Conservation (phyloP, 2,888 invertebrate genomes). For the Endomychus coccineus region DNA sequence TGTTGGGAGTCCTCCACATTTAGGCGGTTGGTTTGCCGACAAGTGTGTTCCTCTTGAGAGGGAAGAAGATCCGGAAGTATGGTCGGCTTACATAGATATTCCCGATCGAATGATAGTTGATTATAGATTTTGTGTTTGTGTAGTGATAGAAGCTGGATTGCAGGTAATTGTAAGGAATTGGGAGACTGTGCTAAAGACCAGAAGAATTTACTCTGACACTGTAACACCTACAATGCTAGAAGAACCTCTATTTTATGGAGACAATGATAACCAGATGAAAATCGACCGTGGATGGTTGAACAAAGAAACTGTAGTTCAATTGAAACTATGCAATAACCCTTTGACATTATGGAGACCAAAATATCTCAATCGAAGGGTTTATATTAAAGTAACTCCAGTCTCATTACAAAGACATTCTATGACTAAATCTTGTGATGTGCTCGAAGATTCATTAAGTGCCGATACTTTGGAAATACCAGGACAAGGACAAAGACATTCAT, state of each 20-base stretch:
- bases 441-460: conserved; percentile 58
- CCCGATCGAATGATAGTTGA: conserved; percentile 60
- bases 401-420: conserved; percentile 33
- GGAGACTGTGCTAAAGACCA: conserved; percentile 70
- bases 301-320: conserved; percentile 72
- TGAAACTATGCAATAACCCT: conserved; percentile 75
- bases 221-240: conserved; percentile 28
- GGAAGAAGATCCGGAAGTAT: conserved; percentile 48
- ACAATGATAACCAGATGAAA: conserved; percentile 49
- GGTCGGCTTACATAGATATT: conserved; percentile 58
- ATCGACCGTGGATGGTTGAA: conserved; percentile 80
- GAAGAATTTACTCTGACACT: conserved; percentile 48
- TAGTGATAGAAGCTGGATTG: conserved; percentile 53
- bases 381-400: conserved; percentile 54
- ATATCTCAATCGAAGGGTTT: conserved; percentile 58
- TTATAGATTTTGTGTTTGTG: conserved; percentile 72
- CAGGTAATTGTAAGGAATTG: conserved; percentile 63
- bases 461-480: conserved; percentile 53
- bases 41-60: conserved; percentile 50
- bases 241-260: conserved; percentile 60
- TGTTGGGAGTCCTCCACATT: conserved; percentile 57
- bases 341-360: conserved; percentile 69
- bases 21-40: conserved; percentile 66
- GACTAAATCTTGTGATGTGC: conserved; percentile 36
- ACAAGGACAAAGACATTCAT: conserved; percentile 44